Evolutionary conservation across 2,113 vertebrate species (phyloP).

Genomic region (Erpornis zantholeuca): DNA sequence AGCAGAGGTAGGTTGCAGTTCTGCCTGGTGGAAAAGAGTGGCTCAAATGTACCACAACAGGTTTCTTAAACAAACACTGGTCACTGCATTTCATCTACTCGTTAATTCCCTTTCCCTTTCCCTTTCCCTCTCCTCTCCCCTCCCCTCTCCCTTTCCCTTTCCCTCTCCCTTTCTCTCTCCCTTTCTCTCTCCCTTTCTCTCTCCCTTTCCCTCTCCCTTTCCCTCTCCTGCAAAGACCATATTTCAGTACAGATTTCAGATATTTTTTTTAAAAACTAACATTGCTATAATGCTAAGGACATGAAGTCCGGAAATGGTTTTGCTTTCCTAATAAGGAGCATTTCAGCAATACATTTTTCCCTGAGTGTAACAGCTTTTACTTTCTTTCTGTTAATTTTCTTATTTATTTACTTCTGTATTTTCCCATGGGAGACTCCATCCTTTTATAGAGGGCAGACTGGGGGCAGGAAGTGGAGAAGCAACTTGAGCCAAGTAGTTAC

Average conservation of each 20-base stretch:
- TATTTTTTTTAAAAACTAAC: not conserved
- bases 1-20: not conserved
- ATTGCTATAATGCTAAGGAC: accelerated
- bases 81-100: not conserved
- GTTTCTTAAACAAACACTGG: not conserved
- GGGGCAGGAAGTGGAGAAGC: not conserved
- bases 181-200: no score
- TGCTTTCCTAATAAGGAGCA: not conserved
- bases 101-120: no score
- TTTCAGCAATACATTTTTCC: not conserved
- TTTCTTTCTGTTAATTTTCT: not conserved
- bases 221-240: not conserved
- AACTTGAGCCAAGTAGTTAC: not conserved
- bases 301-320: not conserved
- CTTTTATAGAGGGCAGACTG: not conserved
- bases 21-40: not conserved
- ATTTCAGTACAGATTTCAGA: not conserved
- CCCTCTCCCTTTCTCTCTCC: no score
- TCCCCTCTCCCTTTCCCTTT: not conserved
- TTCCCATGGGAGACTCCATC: not conserved
- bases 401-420: not conserved
- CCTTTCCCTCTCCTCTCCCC: no score
- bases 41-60: accelerated
- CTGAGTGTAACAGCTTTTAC: not conserved
- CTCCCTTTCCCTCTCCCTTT: not conserved